Percentiles rank a stretch among this genome's conserved stretches.
These are phyloP conservation scores for Pseudomugil gertrudae DNA, from an alignment of 2,797 vertebrate species.

Conservation along the genomic window DNA sequence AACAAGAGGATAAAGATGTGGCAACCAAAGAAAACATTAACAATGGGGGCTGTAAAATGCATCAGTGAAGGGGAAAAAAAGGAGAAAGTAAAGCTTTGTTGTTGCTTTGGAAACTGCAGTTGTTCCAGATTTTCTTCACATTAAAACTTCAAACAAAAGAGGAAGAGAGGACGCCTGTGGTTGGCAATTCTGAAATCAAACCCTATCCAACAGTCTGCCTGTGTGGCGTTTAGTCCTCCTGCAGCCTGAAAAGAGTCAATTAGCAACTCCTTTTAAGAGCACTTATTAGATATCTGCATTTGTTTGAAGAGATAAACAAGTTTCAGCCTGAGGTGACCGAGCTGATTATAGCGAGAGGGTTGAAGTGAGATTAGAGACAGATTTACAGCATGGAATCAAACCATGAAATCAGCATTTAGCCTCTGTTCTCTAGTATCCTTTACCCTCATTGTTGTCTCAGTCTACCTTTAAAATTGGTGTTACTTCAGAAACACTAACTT, in stretches of 20 bases:
- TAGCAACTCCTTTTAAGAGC: neutral
- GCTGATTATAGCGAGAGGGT: neutral
- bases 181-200: neutral
- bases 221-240: constrained; percentile 1
- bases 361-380: neutral
- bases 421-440: neutral
- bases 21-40: neutral
- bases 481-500: neutral
- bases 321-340: neutral
- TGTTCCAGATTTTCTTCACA: neutral
- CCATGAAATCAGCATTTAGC: constrained; percentile 4
- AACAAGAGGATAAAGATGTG: neutral
- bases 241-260: constrained; percentile 14
- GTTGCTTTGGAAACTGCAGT: neutral
- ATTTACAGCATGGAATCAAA: neutral
- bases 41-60: neutral
- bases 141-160: neutral
- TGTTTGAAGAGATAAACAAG: constrained; percentile 12
- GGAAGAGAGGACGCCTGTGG: neutral
- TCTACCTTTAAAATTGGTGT: neutral
- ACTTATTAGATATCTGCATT: neutral
- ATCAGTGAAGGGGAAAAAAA: neutral
- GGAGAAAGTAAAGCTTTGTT: neutral
- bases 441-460: neutral
- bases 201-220: neutral